Evolutionary conservation across 2,888 invertebrate species (phyloP), one percentile per base, ranked within the genome.

Genomic region (Microctonus hyperodae): DNA sequence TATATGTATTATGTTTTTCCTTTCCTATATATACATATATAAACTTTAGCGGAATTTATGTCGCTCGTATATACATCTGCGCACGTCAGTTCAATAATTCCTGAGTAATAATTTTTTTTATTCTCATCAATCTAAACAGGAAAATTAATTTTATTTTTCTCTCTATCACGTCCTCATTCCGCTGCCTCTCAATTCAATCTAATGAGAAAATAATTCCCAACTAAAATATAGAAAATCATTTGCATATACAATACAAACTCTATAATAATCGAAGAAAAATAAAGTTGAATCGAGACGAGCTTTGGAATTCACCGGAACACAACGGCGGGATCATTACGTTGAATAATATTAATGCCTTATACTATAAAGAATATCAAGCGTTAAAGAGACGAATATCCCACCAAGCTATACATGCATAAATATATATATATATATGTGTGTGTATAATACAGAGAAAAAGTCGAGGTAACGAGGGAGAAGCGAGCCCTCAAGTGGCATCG

Each of bases 401-500:
- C 35, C 20, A 37, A 53, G 59, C 59, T 51, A 59, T 51, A 65
- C 51, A 58, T 51, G 65, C 23, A 22, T 33, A 3, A 28, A 7
- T 28, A 7, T 28, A 48, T 48, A 28, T 44, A 55, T 55, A n/a
- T n/a, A n/a, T n/a, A n/a, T n/a, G n/a, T n/a, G n/a, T n/a, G n/a
- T n/a, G n/a, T n/a, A n/a, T n/a, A n/a, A n/a, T n/a, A n/a, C n/a
- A n/a, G n/a, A 31, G 25, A n/a, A 40, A 65, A 44, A 16, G 5
- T n/a, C 60, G 37, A 61, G 48, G 35, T 66, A 66, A 61, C 61
- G 57, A 66, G 66, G 44, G 50, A 50, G 37, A 58, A 37, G 56
- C 66, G 66, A 66, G n/a, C 61, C 61, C 66, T 61, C 61, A 66
- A 61, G 66, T 66, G 61, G 65, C 51, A 59, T 59, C 58, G n/a